These are phyloP conservation scores for Nothobranchius kuhntae DNA, from an alignment of 2,113 vertebrate genomes.

Conservation along the genomic window DNA sequence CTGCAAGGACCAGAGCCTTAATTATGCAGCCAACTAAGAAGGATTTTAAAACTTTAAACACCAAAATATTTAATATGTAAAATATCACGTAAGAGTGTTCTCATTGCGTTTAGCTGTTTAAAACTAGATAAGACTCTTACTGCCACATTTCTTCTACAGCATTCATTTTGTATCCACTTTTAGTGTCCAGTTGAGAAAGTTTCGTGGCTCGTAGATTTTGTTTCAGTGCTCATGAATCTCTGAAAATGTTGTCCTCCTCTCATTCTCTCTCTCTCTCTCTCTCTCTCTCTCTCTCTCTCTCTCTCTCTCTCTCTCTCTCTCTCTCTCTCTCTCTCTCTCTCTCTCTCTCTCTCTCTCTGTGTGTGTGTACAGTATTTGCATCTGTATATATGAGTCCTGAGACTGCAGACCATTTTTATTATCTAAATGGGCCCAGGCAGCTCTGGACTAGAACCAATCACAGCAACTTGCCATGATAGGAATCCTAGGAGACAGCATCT, in stretches of 20 bases:
- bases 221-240: slow-evolving; percentile 26
- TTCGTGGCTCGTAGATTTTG: slow-evolving; percentile 1
- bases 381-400: slow-evolving; percentile 58
- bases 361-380: slow-evolving; percentile 52
- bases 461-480: slow-evolving; percentile 72
- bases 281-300: no score
- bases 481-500: slow-evolving; percentile 66
- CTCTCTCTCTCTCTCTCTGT: no score
- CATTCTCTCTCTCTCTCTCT: slow-evolving; percentile 30
- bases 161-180: neutral
- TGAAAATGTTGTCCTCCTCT: slow-evolving; percentile 47
- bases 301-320: no score
- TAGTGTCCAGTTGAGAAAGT: slow-evolving; percentile 22
- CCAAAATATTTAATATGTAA: slow-evolving; percentile 19
- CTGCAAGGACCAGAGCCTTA: slow-evolving; percentile 36
- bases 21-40: slow-evolving; percentile 3
- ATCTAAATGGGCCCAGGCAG: slow-evolving; percentile 77
- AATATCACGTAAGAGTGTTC: slow-evolving; percentile 9
- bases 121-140: no score
- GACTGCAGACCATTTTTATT: slow-evolving; percentile 73
- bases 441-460: slow-evolving; percentile 75
- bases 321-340: no score
- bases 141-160: no score
- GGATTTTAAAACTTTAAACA: slow-evolving; percentile 13
- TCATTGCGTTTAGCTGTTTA: neutral